Evolutionary conservation across 2,113 vertebrate genomes (phyloP).

Genomic region (Neolamprologus variostigma): DNA sequence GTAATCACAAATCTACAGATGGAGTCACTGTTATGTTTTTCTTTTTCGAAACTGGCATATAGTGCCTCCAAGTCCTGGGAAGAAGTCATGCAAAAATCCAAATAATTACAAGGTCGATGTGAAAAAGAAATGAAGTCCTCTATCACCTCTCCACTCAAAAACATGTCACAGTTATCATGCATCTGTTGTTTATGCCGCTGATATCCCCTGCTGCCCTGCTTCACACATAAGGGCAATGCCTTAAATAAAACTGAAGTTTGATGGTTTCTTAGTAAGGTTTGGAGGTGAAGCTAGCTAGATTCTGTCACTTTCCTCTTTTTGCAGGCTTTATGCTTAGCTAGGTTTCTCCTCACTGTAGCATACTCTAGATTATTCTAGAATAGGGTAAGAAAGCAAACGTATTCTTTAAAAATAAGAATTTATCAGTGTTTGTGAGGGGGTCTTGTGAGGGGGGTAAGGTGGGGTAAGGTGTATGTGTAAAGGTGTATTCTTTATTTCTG

Average conservation of each 20-base stretch:
- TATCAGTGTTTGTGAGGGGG: not conserved
- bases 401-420: not conserved
- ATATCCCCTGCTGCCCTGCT: not conserved
- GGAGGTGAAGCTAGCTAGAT: not conserved
- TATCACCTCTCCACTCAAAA: not conserved
- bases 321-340: not conserved
- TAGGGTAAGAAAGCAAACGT: not conserved
- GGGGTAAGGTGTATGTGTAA: not conserved
- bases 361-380: not conserved
- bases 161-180: fast-evolving
- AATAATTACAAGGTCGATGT: not conserved
- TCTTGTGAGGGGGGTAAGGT: not conserved
- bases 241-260: not conserved
- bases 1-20: not conserved
- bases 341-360: not conserved
- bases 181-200: not conserved
- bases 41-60: not conserved
- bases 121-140: not conserved
- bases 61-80: not conserved
- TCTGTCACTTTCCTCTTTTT: not conserved
- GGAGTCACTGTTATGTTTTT: not conserved
- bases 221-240: not conserved
- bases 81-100: not conserved
- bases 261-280: not conserved
- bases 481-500: not conserved